Conservation (phyloP, 1,140 invertebrate genomes). For the Hylyphantes graminicola region DNA sequence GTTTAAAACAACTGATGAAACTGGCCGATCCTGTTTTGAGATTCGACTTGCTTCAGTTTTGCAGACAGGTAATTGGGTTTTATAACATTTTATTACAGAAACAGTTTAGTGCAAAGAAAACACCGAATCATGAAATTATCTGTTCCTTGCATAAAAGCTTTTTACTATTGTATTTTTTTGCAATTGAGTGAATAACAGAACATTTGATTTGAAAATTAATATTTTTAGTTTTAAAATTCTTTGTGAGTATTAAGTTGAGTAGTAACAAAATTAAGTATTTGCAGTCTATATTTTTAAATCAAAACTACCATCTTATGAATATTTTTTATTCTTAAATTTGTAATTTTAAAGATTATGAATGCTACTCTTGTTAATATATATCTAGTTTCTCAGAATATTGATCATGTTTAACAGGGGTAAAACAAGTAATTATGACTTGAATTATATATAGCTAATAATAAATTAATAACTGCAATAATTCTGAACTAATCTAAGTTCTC, state of each 20-base stretch:
- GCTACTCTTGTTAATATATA: neutral
- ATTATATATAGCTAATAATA: neutral
- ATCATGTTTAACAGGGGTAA: neutral
- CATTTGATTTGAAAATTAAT: neutral
- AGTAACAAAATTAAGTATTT: too few relatives aligned
- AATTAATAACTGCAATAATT: neutral
- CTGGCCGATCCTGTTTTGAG: slow-evolving; percentile 68
- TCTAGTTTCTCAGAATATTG: neutral
- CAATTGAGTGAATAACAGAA: neutral
- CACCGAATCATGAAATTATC: too few relatives aligned
- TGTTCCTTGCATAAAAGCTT: neutral
- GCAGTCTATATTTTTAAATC: too few relatives aligned
- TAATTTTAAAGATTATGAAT: too few relatives aligned
- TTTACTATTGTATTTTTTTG: slow-evolving; percentile 63
- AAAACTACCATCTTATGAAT: too few relatives aligned
- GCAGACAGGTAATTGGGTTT: slow-evolving; percentile 37
- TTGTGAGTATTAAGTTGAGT: too few relatives aligned
- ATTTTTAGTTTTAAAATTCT: too few relatives aligned
- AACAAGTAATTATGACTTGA: neutral
- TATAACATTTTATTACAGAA: neutral
- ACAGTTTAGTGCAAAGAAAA: neutral
- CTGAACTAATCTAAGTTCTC: neutral
- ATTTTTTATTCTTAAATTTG: too few relatives aligned
- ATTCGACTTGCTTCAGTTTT: slow-evolving; percentile 68
- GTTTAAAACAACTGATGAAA: slow-evolving; percentile 79